These are phyloP conservation scores for Ennomos erosarius DNA, from an alignment of 2,888 invertebrate species.

Conservation along the genomic window DNA sequence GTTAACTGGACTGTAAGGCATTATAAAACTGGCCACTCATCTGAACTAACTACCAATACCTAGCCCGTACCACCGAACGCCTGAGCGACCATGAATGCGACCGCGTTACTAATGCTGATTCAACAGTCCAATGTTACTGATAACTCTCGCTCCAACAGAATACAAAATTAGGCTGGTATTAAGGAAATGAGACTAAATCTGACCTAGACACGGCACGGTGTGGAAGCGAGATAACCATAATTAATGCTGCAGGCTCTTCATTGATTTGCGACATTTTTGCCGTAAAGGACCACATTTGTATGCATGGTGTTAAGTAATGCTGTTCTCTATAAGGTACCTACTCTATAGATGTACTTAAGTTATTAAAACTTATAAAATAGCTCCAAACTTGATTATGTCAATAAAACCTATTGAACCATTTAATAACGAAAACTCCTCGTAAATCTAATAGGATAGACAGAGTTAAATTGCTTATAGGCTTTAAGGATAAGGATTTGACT, in stretches of 20 bases:
- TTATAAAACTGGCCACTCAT: constrained; percentile 39
- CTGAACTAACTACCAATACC: constrained; percentile 13
- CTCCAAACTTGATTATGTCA: neutral
- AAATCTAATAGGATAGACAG: constrained; percentile 15
- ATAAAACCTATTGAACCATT: constrained; percentile 16
- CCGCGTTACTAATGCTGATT: constrained; percentile 55
- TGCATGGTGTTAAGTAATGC: too few species aligned
- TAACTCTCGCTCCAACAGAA: constrained; percentile 48
- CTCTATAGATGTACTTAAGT: too few species aligned
- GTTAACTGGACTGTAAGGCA: too few species aligned
- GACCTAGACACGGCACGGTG: constrained; percentile 29
- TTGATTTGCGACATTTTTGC: too few species aligned
- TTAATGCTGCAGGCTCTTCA: too few species aligned
- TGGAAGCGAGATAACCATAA: constrained; percentile 36
- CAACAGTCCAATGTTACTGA: constrained; percentile 53
- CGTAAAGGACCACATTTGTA: too few species aligned
- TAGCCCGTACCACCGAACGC: neutral
- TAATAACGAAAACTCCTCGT: constrained; percentile 20
- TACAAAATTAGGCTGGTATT: constrained; percentile 46
- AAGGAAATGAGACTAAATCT: constrained; percentile 34
- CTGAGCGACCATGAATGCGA: constrained; percentile 46
- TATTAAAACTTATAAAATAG: too few species aligned
- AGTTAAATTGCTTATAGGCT: constrained; percentile 10
- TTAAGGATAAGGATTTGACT: constrained; percentile 10
- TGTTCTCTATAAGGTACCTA: too few species aligned